A percentile compares a stretch with the other conserved stretches of the same genome.
phyloP scores from a whole-genome alignment of 1,140 invertebrate species.

The Drosophila sp. region DNA sequence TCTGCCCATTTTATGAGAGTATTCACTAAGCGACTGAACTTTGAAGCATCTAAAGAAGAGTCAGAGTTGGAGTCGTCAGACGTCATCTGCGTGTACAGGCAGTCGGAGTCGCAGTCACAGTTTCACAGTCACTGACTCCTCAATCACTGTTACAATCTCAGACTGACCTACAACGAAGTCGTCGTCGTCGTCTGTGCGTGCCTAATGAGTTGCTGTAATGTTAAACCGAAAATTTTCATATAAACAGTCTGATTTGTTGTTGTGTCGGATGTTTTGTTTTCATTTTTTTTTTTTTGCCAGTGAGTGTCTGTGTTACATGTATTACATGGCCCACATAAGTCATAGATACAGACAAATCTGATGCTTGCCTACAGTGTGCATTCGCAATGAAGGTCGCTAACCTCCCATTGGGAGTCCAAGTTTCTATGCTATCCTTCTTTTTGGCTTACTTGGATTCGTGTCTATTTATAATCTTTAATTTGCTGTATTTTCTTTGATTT shows the following conservation, averaged over 20 bases:
- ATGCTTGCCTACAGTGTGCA: constrained; percentile 18
- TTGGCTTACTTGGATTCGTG: no score
- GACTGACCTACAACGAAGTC: constrained; percentile 69
- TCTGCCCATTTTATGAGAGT: no score
- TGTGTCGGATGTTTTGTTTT: not conserved
- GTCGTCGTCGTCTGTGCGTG: constrained; percentile 69
- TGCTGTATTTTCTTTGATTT: no score
- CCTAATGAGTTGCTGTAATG: constrained; percentile 78
- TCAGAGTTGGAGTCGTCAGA: constrained; percentile 13
- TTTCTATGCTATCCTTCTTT: no score
- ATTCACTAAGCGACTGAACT: constrained; percentile 39
- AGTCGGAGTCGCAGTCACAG: constrained; percentile 26
- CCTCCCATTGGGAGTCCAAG: no score
- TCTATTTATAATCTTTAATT: no score
- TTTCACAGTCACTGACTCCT: constrained; percentile 12
- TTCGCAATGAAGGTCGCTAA: not conserved
- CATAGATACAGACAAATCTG: constrained; percentile 21
- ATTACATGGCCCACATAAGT: constrained; percentile 53
- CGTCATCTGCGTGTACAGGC: constrained; percentile 15
- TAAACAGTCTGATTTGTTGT: constrained; percentile 46
- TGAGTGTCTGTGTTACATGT: constrained; percentile 66
- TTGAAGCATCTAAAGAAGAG: constrained; percentile 37
- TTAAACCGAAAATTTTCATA: constrained; percentile 63
- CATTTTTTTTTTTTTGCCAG: not conserved
- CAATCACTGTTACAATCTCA: constrained; percentile 41